phyloP scores from a whole-genome alignment of 2,113 vertebrate species.

The Elephantulus edwardii region DNA sequence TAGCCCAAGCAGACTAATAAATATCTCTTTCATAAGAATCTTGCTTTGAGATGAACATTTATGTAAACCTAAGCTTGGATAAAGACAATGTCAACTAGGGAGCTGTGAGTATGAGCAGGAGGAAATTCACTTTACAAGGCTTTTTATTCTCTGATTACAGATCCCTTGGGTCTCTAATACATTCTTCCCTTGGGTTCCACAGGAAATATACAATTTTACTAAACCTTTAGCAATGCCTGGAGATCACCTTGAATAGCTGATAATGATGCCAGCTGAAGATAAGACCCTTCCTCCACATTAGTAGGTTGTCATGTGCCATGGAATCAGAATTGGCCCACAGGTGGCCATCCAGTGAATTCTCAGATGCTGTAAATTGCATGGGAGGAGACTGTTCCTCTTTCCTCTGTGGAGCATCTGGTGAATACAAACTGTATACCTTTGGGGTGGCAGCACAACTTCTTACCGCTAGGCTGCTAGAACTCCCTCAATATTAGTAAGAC shows the following conservation, averaged over 20 bases:
- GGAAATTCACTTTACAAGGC: neutral
- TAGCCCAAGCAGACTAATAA: neutral
- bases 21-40: neutral
- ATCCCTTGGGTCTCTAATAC: neutral
- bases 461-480: too few relatives aligned
- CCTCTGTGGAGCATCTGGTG: too few relatives aligned
- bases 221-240: conserved; percentile 3
- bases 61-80: neutral
- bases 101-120: neutral
- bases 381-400: too few relatives aligned
- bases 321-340: too few relatives aligned
- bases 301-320: too few relatives aligned
- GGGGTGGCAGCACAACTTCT: too few relatives aligned
- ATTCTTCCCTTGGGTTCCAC: neutral
- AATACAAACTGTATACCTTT: too few relatives aligned
- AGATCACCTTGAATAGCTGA: neutral
- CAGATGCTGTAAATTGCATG: too few relatives aligned
- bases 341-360: too few relatives aligned
- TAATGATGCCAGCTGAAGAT: neutral
- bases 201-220: neutral
- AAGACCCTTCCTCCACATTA: neutral
- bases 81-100: neutral
- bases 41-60: conserved; percentile 12
- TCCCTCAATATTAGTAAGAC: neutral
- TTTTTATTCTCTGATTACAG: neutral